Conservation (phyloP, 1,140 invertebrate species). For the Hylaeus volcanicus region DNA sequence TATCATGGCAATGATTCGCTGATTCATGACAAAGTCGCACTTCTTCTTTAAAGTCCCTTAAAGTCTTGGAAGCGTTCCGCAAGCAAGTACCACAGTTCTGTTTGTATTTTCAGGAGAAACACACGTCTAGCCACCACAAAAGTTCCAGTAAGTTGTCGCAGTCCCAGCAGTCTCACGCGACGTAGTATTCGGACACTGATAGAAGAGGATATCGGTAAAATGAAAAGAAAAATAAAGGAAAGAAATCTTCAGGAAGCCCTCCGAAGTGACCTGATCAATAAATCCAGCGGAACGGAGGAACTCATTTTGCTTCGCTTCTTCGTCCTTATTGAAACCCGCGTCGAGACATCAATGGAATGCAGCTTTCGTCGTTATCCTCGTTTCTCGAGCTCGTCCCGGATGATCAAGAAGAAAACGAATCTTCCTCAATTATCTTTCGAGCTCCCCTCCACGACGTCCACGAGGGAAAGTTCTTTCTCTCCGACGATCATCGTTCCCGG, state of each 20-base stretch:
- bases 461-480: background rate
- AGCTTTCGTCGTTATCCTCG: slow-evolving; percentile 22
- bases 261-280: slow-evolving; percentile 7
- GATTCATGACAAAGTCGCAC: background rate
- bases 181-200: slow-evolving; percentile 65
- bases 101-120: slow-evolving; percentile 73
- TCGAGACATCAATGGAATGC: background rate
- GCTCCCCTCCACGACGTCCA: background rate
- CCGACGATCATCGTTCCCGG: background rate
- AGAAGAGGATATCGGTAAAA: slow-evolving; percentile 36
- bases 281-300: slow-evolving; percentile 5
- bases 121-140: slow-evolving; percentile 71
- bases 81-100: slow-evolving; percentile 42
- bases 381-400: background rate
- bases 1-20: background rate
- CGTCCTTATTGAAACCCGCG: background rate
- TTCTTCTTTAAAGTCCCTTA: background rate
- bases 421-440: background rate
- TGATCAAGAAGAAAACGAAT: slow-evolving; percentile 4
- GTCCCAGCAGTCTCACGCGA: slow-evolving; percentile 65
- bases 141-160: slow-evolving; percentile 69
- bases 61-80: background rate
- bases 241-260: slow-evolving; percentile 3
- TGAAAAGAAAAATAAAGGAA: background rate
- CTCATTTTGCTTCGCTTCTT: slow-evolving; percentile 4